These are phyloP conservation scores for Drosophila mettleri DNA, from an alignment of 2,888 invertebrate genomes.

Conservation along the genomic window DNA sequence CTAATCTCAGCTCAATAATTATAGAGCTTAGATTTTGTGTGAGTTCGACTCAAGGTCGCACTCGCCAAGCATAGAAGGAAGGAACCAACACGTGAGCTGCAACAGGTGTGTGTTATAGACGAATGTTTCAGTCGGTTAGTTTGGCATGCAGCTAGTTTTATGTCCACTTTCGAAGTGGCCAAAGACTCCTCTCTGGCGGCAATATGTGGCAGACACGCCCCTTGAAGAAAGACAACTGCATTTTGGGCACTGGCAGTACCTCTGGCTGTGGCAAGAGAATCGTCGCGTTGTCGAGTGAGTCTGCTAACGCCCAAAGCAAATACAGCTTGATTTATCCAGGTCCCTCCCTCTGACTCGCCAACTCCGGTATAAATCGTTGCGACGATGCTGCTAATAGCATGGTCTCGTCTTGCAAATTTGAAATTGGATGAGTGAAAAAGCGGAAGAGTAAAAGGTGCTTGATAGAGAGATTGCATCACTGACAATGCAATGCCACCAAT, in stretches of 20 bases:
- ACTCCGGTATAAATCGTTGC: constrained; percentile 49
- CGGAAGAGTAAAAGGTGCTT: constrained; percentile 12
- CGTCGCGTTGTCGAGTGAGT: constrained; percentile 44
- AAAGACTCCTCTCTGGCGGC: constrained; percentile 21
- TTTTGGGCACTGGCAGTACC: constrained; percentile 34
- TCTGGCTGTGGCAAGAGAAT: constrained; percentile 30
- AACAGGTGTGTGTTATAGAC: constrained; percentile 72
- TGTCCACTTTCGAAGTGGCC: constrained; percentile 11
- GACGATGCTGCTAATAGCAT: constrained; percentile 60
- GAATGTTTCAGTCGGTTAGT: constrained; percentile 70
- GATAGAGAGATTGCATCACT: constrained; percentile 63
- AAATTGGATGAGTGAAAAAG: constrained; percentile 20
- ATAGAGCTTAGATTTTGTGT: background rate
- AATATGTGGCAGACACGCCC: constrained; percentile 52
- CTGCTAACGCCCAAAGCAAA: constrained; percentile 70
- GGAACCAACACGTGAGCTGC: constrained; percentile 24
- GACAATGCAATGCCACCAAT: constrained; percentile 42
- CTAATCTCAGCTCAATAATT: background rate
- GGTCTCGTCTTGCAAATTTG: constrained; percentile 55
- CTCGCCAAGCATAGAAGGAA: background rate
- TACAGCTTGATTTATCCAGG: constrained; percentile 48
- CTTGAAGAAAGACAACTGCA: constrained; percentile 67
- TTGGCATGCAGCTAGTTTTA: constrained; percentile 62
- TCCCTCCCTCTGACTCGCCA: constrained; percentile 27
- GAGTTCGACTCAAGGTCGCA: constrained; percentile 60